These are phyloP conservation scores for Brachyptera risi DNA, from an alignment of 2,888 invertebrate genomes.

Conservation along the genomic window DNA sequence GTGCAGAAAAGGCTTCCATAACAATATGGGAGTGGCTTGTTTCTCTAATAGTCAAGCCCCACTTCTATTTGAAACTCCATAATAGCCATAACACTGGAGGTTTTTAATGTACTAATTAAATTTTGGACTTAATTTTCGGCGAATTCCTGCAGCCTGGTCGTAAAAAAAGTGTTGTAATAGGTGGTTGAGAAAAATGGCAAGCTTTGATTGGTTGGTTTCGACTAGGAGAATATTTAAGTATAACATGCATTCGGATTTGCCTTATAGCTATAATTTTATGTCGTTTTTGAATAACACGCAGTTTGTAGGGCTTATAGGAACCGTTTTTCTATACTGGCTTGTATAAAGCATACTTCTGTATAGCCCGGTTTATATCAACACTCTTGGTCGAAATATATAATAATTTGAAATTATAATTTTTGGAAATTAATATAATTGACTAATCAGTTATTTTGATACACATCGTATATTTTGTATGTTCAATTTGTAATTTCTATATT, in stretches of 20 bases:
- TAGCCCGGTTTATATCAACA: no score
- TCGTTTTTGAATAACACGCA: conserved; percentile 23
- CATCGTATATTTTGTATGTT: no score
- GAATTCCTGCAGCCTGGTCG: conserved; percentile 25
- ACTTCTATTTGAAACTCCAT: background rate
- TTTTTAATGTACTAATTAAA: conserved; percentile 30
- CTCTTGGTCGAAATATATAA: no score
- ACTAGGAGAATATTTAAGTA: background rate
- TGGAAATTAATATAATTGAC: no score
- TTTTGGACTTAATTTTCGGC: conserved; percentile 30
- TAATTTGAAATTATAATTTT: no score
- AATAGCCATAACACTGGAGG: background rate
- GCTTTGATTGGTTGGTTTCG: conserved; percentile 23
- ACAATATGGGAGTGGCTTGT: background rate
- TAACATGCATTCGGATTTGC: conserved; percentile 19
- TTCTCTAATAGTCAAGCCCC: background rate
- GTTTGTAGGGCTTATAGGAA: no score
- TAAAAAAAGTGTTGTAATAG: conserved; percentile 25
- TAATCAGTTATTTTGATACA: no score
- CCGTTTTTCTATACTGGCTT: no score
- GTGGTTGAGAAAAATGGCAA: conserved; percentile 12
- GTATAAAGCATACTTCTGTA: no score
- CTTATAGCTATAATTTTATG: conserved; percentile 26
- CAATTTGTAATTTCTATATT: no score
- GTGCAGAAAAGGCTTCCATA: background rate